Base-by-base conservation (phyloP, 2,888 invertebrate genomes). In the Molorchus minor region DNA sequence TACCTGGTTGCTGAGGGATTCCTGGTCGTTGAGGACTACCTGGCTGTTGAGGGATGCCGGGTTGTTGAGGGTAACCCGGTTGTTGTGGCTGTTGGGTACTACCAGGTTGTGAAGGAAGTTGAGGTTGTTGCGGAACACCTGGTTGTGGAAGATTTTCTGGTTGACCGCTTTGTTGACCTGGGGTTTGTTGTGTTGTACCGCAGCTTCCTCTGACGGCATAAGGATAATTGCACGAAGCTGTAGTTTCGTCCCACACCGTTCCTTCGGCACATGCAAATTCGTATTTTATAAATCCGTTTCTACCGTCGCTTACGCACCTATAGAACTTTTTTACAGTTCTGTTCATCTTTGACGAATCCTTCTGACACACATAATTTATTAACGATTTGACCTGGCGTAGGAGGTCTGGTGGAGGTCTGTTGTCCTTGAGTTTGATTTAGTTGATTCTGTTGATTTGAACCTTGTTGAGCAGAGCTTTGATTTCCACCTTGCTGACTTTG, bases 241-340 rank as follows among this genome's bases (percentile, higher is more conserved):
- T 79, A 53, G 83, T 80, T 54, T 85, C 83, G 79, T 91, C 90
- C 91, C 92, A 92, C 20, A 89, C 87, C 7, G 92, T 92, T 43
- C 91, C 91, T 56, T 88, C 85, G 1, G 87, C 88, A 77, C 92
- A 93, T 8, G 81, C 82, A 75, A 90, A 92, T 60, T 90, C 88
- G 74, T 88, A 88, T 77, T 85, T 87, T 40, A 80, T 86, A 69
- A 82, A 89, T 1, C 82, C 82, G 61, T 84, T 85, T 12, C 83
- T 80, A 0, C 85, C 86, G 72, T 85, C 83, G 57, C 83, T 82
- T 20, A 91, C 90, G 78, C 92, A 92, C 64, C 91, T 84, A 75
- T 90, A 90, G 81, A 92, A 92, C n/a, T 75, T 88, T 89, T 62
- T 83, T 86, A 73, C 92, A 92, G 72, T 92, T 84, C 36, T 80